Percentiles rank a stretch among this genome's conserved stretches.
Evolutionary conservation across 2,797 vertebrate genomes (phyloP).

Genomic region (Dicrostonyx torquatus): DNA sequence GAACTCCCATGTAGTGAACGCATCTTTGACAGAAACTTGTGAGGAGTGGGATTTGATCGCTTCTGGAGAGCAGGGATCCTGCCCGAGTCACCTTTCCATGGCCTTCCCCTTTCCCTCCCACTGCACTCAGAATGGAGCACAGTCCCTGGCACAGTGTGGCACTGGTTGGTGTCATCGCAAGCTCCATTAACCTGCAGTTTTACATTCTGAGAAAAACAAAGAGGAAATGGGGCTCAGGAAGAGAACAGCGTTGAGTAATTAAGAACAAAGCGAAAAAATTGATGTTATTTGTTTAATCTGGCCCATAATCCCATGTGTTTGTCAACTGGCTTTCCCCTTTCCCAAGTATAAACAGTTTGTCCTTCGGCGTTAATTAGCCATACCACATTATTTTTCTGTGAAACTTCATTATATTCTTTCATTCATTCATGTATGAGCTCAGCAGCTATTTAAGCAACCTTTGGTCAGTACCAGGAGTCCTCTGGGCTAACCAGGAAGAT

Average conservation of each 20-base stretch:
- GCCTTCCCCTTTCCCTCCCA: neutral
- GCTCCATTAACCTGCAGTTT: conserved; percentile 29
- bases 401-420: conserved; percentile 44
- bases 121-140: neutral
- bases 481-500: conserved; percentile 46
- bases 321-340: neutral
- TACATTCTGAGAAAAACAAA: neutral
- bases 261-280: conserved; percentile 23
- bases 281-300: conserved; percentile 36
- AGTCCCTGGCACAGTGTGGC: conserved; percentile 24
- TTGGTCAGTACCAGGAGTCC: conserved; percentile 28
- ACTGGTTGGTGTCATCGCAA: neutral
- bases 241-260: neutral
- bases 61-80: conserved; percentile 21
- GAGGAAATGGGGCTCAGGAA: neutral
- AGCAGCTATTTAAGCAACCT: conserved; percentile 61
- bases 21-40: conserved; percentile 58
- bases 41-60: conserved; percentile 52
- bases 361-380: conserved; percentile 57
- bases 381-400: neutral
- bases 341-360: conserved; percentile 1
- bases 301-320: conserved; percentile 43
- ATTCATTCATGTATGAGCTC: conserved; percentile 35
- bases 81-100: neutral
- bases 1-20: conserved; percentile 74